Conservation (phyloP, 2,113 vertebrate genomes). For the Marmota flaviventris region DNA sequence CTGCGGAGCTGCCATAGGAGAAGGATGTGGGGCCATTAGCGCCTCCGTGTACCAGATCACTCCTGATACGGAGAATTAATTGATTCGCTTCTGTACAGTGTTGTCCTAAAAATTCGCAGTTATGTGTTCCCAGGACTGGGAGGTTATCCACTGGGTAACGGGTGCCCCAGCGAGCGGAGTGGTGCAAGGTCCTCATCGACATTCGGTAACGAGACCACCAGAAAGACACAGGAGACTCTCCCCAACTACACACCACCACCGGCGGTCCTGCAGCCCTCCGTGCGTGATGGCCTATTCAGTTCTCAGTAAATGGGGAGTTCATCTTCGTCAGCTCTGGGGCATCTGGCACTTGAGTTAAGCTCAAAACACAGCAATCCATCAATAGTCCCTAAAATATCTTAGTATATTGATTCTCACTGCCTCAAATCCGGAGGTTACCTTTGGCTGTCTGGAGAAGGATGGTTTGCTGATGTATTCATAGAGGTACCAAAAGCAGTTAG, state of each 20-base stretch:
- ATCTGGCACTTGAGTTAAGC: slow-evolving; percentile 66
- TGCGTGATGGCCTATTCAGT: slow-evolving; percentile 61
- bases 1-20: slow-evolving; percentile 64
- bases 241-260: not conserved
- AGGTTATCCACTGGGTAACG: accelerated
- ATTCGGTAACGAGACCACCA: accelerated
- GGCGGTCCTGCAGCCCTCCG: accelerated
- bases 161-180: not conserved
- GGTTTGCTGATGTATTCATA: slow-evolving; percentile 65
- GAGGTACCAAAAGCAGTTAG: slow-evolving; percentile 79
- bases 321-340: slow-evolving; percentile 87
- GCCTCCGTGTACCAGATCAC: not conserved
- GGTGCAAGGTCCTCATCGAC: accelerated
- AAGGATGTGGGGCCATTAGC: not conserved
- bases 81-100: accelerated
- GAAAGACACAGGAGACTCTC: not conserved
- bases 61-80: not conserved
- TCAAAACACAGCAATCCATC: slow-evolving; percentile 85
- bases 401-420: slow-evolving; percentile 77
- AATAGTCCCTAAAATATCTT: slow-evolving; percentile 81
- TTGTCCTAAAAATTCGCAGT: not conserved
- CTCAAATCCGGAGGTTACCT: slow-evolving; percentile 70
- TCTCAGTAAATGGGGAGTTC: slow-evolving; percentile 79
- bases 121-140: not conserved
- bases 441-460: slow-evolving; percentile 65